Conservation (phyloP, 2,888 invertebrate genomes). For the Criorhina ranunculi region DNA sequence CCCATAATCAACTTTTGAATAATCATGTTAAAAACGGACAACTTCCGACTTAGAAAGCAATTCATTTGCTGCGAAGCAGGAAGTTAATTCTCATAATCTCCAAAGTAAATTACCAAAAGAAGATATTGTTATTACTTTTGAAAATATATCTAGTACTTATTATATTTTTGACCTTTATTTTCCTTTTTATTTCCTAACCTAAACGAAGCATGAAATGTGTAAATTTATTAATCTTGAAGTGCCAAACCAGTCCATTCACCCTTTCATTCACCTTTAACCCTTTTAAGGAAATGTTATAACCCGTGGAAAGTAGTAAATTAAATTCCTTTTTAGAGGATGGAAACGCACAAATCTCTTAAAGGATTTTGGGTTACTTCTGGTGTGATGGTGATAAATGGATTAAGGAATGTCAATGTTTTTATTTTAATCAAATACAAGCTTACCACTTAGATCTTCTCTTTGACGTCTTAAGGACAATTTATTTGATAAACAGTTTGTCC, state of each 20-base stretch:
- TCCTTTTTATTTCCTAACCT: not conserved
- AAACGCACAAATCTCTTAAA: constrained; percentile 13
- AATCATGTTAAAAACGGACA: too few species aligned
- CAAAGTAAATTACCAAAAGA: too few species aligned
- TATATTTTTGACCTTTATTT: not conserved
- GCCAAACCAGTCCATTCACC: not conserved
- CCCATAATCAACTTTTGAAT: too few species aligned
- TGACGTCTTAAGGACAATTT: constrained; percentile 1
- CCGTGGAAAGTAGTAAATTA: constrained; percentile 35
- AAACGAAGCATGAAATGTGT: not conserved
- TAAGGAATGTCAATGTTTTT: constrained; percentile 18
- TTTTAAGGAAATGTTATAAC: constrained; percentile 24
- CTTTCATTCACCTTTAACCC: constrained; percentile 14
- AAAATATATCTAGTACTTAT: not conserved
- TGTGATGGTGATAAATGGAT: constrained; percentile 30
- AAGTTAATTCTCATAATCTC: too few species aligned
- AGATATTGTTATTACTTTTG: not conserved
- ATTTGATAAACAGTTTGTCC: not conserved
- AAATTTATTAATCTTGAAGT: constrained; percentile 21
- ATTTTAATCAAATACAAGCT: constrained; percentile 19
- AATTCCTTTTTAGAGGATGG: constrained; percentile 9
- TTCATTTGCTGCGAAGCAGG: too few species aligned
- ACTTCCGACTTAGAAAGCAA: too few species aligned
- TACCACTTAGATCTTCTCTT: constrained; percentile 6
- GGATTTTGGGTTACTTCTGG: constrained; percentile 8